A percentile compares a stretch with the other conserved stretches of the same genome.
Conservation (phyloP, 1,140 invertebrate species). For the Proctacanthus coquilletti region DNA sequence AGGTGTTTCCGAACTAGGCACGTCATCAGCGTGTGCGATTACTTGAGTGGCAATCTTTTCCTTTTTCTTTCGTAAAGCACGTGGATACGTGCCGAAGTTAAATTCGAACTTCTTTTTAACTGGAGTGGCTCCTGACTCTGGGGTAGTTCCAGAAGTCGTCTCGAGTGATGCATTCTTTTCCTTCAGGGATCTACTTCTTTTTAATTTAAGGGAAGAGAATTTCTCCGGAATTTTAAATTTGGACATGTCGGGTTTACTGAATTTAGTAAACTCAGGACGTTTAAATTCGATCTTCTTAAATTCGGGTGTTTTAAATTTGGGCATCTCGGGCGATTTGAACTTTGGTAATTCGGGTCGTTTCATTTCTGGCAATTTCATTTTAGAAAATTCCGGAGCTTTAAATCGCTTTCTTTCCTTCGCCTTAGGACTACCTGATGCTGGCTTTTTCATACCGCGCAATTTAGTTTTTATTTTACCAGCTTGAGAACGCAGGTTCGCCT, state of each 20-base stretch:
- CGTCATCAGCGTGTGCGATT: slow-evolving; percentile 30
- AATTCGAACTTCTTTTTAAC: slow-evolving; percentile 44
- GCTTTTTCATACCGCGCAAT: slow-evolving; percentile 38
- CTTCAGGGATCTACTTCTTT: slow-evolving; percentile 26
- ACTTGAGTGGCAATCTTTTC: slow-evolving; percentile 22
- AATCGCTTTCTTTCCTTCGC: slow-evolving; percentile 26
- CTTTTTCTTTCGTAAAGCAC: slow-evolving; percentile 50
- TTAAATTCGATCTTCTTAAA: slow-evolving; percentile 30
- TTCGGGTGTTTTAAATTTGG: slow-evolving; percentile 27
- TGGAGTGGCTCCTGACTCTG: slow-evolving; percentile 11
- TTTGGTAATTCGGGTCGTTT: slow-evolving; percentile 30
- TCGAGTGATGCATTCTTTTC: neutral
- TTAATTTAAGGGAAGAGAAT: slow-evolving; percentile 22
- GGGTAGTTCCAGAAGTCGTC: neutral
- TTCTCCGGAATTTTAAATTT: slow-evolving; percentile 46
- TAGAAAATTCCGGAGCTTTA: slow-evolving; percentile 26
- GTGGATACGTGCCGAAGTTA: slow-evolving; percentile 58
- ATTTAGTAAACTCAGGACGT: slow-evolving; percentile 27
- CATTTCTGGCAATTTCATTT: slow-evolving; percentile 34
- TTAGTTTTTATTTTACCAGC: slow-evolving; percentile 43
- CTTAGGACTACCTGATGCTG: slow-evolving; percentile 28
- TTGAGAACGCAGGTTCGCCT: slow-evolving; percentile 39
- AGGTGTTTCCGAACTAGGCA: slow-evolving; percentile 29
- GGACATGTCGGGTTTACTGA: slow-evolving; percentile 35
- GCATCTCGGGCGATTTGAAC: slow-evolving; percentile 43